These are phyloP conservation scores for Sarcophaga caerulescens DNA, from an alignment of 2,888 invertebrate species.

Conservation along the genomic window DNA sequence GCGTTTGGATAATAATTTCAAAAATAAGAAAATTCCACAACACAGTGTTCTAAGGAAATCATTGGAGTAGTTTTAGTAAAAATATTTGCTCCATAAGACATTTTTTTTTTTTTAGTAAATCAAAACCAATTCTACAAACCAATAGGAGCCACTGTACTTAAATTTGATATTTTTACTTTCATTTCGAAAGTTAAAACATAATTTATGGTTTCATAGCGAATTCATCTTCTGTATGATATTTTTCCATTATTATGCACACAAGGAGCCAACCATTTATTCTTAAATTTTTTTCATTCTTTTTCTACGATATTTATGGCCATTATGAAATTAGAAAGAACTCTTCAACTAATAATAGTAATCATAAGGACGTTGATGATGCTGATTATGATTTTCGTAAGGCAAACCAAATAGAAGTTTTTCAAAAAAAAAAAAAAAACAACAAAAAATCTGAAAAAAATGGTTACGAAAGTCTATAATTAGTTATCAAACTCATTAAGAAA, in stretches of 20 bases:
- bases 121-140: too few relatives aligned
- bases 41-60: too few relatives aligned
- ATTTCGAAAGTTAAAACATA: slow-evolving; percentile 7
- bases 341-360: background rate
- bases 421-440: background rate
- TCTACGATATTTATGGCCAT: background rate
- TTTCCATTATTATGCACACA: slow-evolving; percentile 16
- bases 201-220: slow-evolving; percentile 22
- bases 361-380: background rate
- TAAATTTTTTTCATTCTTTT: background rate
- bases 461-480: slow-evolving; percentile 48
- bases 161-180: background rate
- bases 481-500: slow-evolving; percentile 48
- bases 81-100: too few relatives aligned
- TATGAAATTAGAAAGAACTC: slow-evolving; percentile 6
- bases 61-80: too few relatives aligned
- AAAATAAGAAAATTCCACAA: too few relatives aligned
- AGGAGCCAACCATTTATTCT: background rate
- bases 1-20: too few relatives aligned
- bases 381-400: background rate
- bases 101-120: too few relatives aligned
- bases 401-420: background rate
- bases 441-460: background rate
- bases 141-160: background rate
- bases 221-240: slow-evolving; percentile 3